Base-by-base conservation (phyloP, 2,888 invertebrate species). In the Patella ulyssiponensis region DNA sequence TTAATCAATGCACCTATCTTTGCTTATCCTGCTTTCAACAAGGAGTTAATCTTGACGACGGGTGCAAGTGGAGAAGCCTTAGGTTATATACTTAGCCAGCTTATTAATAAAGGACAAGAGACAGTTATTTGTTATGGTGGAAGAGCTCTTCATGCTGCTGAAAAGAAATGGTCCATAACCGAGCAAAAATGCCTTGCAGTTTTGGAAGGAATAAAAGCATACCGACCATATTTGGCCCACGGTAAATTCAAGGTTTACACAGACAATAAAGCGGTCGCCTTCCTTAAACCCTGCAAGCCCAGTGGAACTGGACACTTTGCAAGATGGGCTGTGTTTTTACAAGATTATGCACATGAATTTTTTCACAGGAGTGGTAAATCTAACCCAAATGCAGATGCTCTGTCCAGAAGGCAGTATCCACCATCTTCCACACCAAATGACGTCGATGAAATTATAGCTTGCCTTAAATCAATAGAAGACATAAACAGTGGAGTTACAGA, bases 151-250 rank as follows among this genome's bases (percentile, higher is more conserved):
- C 71, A 71, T 17, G 72, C 52, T 20, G 64, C 78, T 23, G 81
- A 84, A 79, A 77, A 71, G 23, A 79, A 74, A 33, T 84, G 78
- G 72, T 58, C 74, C 5, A 79, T 81, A 1, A 78, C 82, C 14
- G 80, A 85, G 58, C 76, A 77, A 70, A 83, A 84, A 75, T 76
- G 79, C 23, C 70, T 84, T 53, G 84, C 84, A 14, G 58, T 83
- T 12, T 27, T 84, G 5, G 79, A 81, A 72, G 84, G 82, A 27
- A 75, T 86, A 15, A 80, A 80, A 69, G 58, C 77, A 7, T 84
- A 81, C 71, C 75, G 79, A 14, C 75, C 77, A 20, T 86, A 81
- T 71, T 75, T 85, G 14, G 74, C 82, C 23, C 58, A 80, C 56
- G 73, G 73, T 3, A 56, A 79, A 3, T 85, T 85, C 73, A 76